Base-by-base conservation (phyloP, 2,888 invertebrate species). In the Linyphia triangularis region DNA sequence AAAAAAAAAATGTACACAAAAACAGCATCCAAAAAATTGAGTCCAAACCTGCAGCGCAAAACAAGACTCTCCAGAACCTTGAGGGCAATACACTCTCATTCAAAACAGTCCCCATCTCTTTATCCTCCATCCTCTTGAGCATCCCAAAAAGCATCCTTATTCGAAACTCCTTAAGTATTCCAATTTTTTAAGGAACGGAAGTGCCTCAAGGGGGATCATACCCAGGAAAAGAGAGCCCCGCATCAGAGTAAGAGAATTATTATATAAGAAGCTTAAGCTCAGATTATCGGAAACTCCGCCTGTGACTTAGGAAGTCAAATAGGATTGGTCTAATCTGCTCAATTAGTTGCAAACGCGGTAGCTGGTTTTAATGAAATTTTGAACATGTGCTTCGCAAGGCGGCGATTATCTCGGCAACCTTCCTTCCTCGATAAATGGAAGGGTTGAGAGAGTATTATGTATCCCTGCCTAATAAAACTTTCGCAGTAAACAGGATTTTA, bases 291-390 rank as follows among this genome's bases (percentile, higher is more conserved):
- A 13, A 7, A 19, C 69, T 24, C 28, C 24, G 69, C 33, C 28
- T 84, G n/a, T 65, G 65, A 65, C 57, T 75, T 51, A 65, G 65
- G 57, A 69, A 85, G 65, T 77, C 78, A 85, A 82, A 85, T 70
- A 85, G 85, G 85, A 85, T 85, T 85, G 78, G 33, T 65, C 37
- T 85, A 85, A 85, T 85, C 85, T 78, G 78, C 72, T 79, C 85
- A 85, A 85, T 85, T 85, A 85, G 85, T 63, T 85, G 73, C 85
- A 69, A 85, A 77, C 69, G 85, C 85, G 75, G 85, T 69, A 61
- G 69, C 69, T 63, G 43, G 69, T 78, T 85, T 79, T 70, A 85
- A 85, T 85, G 85, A 85, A 85, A 85, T 85, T 70, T 78, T 85
- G 85, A 85, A 78, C 78, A 78, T 69, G 43, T 61, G 75, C 59